Base-by-base conservation (phyloP, 30 jellyfish, hydroid and myxozoan genomes). In the Chrysaora quinquecirrha region DNA sequence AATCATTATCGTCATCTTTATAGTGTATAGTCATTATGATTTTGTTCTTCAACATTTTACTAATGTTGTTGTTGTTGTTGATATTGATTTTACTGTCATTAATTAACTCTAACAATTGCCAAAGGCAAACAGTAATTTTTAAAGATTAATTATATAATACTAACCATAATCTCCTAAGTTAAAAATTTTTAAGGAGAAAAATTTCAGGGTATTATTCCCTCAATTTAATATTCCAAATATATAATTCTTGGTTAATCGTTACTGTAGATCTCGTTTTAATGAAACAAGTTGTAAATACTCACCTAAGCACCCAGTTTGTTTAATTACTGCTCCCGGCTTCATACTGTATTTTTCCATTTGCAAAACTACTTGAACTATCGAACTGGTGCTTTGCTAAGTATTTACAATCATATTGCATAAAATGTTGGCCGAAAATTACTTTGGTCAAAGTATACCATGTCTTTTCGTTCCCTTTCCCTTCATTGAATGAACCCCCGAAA, bases 181-280 rank as follows among this genome's bases (percentile, higher is more conserved):
- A 43, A 43, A 6, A 43, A 43, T 43, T 52, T 52, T 19, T 3
- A 52, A 9, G 68, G 68, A 52, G 68, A 52, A 4, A 52, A 12
- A 52, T 52, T 52, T 52, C 19, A 52, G 68, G 68, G 25, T 52
- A 4, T 52, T 25, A 52, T 52, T 52, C 68, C 68, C 25, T 12
- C 29, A 52, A 52, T 52, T 52, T 52, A 20, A 52, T 52, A 52
- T 52, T 3, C 68, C 58, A 6, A 43, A 52, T 52, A 3, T 52
- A 4, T 52, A 12, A 16, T n/a, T n/a, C n/a, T n/a, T n/a, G n/a
- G n/a, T n/a, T n/a, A n/a, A n/a, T n/a, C n/a, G n/a, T n/a, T n/a
- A n/a, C n/a, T n/a, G n/a, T n/a, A n/a, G n/a, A n/a, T n/a, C n/a
- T n/a, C n/a, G n/a, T n/a, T n/a, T n/a, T n/a, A n/a, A n/a, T n/a